Evolutionary conservation across 2,888 invertebrate species (phyloP), one percentile per base, ranked within the genome.

Genomic region (Rhynchonema sp.): DNA sequence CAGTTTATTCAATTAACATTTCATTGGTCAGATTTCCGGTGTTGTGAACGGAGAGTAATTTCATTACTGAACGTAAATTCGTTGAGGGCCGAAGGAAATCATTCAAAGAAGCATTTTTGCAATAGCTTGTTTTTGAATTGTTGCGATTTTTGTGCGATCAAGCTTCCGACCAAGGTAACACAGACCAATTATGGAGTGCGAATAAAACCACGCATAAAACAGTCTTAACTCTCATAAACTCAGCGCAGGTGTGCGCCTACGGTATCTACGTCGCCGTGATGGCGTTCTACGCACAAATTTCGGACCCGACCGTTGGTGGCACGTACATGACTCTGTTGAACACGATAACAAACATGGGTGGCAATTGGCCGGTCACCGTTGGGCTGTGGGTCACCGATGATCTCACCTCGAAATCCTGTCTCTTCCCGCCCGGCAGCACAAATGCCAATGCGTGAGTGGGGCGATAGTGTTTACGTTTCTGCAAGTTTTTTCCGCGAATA

Each of bases 271-370:
- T 98, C 3, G 84, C 94, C 0, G 82, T 85, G 62, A 96, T 98
- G 92, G 88, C 92, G 17, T 98, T 98, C 78, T 90, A 89, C 75
- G 96, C 96, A 0, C 86, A 87, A 76, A 83, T 98, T 57, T 92
- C 92, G 62, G 98, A 99, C 74, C 91, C 94, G 0, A 80, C 84
- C 0, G 89, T 96, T 0, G 98, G 98, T 1, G 70, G 98, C 3
- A 98, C 98, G 0, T 98, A 99, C 74, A 98, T 98, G 98, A 99
- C 98, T 0, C 79, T 98, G 58, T 79, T 98, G 23, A 99, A 98
- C 74, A 98, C 98, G 0, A 79, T 96, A 27, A 82, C 85, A 56
- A 98, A 98, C 79, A 80, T 98, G 61, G 98, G 98, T n/a, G 89
- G 89, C 6, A 94, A 91, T 73, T 96, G 94, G 96, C 94, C 96